Percentiles rank a stretch among this genome's conserved stretches.
These are phyloP conservation scores for Nemapogon koenigi DNA, from an alignment of 2,888 invertebrate species.

Conservation along the genomic window DNA sequence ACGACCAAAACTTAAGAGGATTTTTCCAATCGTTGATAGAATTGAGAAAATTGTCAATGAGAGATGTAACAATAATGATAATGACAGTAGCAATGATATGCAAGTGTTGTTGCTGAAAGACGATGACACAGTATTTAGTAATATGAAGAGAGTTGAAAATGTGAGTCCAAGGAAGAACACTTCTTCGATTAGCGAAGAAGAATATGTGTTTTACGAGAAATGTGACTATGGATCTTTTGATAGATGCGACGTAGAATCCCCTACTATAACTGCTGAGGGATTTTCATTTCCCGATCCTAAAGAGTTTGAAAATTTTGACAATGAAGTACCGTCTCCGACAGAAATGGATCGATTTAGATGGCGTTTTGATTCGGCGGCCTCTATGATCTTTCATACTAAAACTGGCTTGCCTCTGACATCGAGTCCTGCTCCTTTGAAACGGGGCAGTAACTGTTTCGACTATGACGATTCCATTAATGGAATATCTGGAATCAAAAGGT, in stretches of 20 bases:
- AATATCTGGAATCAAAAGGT: conserved; percentile 84
- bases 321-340: conserved; percentile 69
- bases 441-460: conserved; percentile 81
- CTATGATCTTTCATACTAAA: conserved; percentile 82
- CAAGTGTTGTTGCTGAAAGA: conserved; percentile 35
- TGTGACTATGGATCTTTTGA: conserved; percentile 53
- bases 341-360: conserved; percentile 78
- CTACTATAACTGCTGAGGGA: conserved; percentile 16
- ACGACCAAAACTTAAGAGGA: conserved; percentile 45
- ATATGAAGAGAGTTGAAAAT: conserved; percentile 26
- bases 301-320: conserved; percentile 16
- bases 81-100: conserved; percentile 27
- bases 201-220: conserved; percentile 46
- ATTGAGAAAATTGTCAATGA: conserved; percentile 45
- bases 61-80: conserved; percentile 25
- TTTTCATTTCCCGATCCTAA: conserved; percentile 11
- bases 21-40: conserved; percentile 39
- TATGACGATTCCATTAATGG: conserved; percentile 83
- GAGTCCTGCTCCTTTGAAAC: conserved; percentile 83
- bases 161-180: conserved; percentile 19
- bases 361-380: conserved; percentile 78
- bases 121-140: conserved; percentile 45
- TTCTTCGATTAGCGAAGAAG: conserved; percentile 39
- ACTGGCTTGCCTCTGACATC: conserved; percentile 85
- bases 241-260: conserved; percentile 31